Evolutionary conservation across 1,140 invertebrate genomes (phyloP), one percentile per base, ranked within the genome.

Genomic region (Drosophila suzukii): DNA sequence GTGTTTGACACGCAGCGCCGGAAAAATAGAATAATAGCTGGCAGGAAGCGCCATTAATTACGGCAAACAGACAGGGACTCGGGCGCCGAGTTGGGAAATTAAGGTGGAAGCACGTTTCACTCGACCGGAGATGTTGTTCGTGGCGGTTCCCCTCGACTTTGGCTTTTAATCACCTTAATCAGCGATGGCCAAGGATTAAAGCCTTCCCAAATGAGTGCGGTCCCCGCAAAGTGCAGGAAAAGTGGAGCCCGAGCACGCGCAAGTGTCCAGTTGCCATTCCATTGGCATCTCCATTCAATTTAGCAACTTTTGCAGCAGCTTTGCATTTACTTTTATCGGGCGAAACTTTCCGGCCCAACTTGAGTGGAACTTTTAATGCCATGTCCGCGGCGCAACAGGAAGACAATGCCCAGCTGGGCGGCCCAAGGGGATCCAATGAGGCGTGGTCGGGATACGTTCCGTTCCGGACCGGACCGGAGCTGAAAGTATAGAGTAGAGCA

Each of bases 21-120:
- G 54, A 63, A 75, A 85, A 85, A 65, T 82, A 70, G 71, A 79
- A 86, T 88, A 83, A 86, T 82, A 83, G 79, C 79, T 65, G 66
- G 74, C 68, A 68, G 83, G 83, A 88, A 79, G 75, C 79, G 78
- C 75, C 83, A 88, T 86, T 86, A 86, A 89, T 88, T 88, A 88
- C 63, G 79, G 66, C 38, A 41, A 57, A 62, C 65, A 71, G 60
- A 49, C 59, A 44, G 44, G 38, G 49, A 20, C 60, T 36, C 34
- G 55, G 70, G 13, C 27, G 12, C 43, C 39, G 46, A 70, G 71
- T 59, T 65, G 36, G 38, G 41, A 46, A 81, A 83, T 20, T 54
- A 17, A 62, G 68, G 81, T 65, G 68, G 46, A 80, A 80, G 80
- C 84, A 88, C 76, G 80, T 78, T 80, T 81, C 46, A 53, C 79